Percentiles rank a stretch among this genome's conserved stretches.
These are phyloP conservation scores for Crioceris asparagi DNA, from an alignment of 2,888 invertebrate genomes.

Conservation along the genomic window DNA sequence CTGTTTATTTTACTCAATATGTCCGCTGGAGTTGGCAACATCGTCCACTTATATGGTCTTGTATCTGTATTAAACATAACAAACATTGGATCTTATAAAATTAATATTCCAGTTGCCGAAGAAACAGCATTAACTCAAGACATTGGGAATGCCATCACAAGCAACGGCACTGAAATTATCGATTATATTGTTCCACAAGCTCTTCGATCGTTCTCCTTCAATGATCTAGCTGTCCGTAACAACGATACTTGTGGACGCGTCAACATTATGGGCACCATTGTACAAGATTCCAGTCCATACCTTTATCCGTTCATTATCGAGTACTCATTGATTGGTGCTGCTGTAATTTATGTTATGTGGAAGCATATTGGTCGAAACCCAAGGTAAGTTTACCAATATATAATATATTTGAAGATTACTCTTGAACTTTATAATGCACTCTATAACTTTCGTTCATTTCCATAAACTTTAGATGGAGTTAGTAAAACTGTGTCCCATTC, in stretches of 20 bases:
- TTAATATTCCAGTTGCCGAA: conserved; percentile 27
- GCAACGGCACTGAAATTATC: conserved; percentile 28
- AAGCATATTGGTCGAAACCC: conserved; percentile 85
- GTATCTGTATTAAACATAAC: no score
- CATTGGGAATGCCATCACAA: conserved; percentile 17
- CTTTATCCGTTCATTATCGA: conserved; percentile 93
- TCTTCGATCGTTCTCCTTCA: conserved; percentile 15
- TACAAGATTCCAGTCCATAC: conserved; percentile 87
- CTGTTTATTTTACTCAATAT: no score
- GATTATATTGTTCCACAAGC: conserved; percentile 34
- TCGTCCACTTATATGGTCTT: no score
- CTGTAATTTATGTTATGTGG: conserved; percentile 95
- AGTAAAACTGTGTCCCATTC: no score
- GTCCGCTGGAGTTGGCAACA: no score
- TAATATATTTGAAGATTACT: no score
- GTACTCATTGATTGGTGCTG: conserved; percentile 89
- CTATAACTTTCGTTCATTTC: no score
- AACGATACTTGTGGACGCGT: conserved; percentile 65
- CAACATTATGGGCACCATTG: conserved; percentile 87
- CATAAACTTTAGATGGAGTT: no score
- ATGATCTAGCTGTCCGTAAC: conserved; percentile 32
- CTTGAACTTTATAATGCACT: no score
- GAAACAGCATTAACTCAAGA: conserved; percentile 21
- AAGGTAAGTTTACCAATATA: conserved; percentile 50
- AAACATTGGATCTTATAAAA: no score